These are phyloP conservation scores for Rhipidura dahli DNA, from an alignment of 2,113 vertebrate species.

Conservation along the genomic window DNA sequence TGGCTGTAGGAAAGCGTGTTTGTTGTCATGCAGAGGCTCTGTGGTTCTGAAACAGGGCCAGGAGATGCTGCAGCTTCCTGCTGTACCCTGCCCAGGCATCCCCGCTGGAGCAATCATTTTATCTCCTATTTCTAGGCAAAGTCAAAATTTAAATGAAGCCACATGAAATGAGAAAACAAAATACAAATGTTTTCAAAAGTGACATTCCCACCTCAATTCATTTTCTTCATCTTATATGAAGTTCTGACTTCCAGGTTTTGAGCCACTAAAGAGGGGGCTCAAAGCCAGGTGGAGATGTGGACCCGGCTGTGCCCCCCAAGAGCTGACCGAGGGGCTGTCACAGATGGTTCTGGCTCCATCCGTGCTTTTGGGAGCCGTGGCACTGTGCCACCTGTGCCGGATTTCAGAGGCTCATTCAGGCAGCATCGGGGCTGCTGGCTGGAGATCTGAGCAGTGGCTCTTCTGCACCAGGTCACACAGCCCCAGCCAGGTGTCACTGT, in stretches of 20 bases:
- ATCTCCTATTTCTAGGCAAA: not conserved
- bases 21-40: not conserved
- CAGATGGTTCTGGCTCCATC: not conserved
- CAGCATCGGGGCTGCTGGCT: not conserved
- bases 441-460: not conserved
- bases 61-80: not conserved
- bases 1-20: not conserved
- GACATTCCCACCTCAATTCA: not conserved
- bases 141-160: not conserved
- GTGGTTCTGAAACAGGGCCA: not conserved
- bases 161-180: not conserved
- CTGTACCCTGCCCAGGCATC: not conserved
- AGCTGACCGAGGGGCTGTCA: fast-evolving
- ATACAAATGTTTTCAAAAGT: not conserved
- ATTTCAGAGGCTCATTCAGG: not conserved
- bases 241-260: not conserved
- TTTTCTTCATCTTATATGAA: not conserved
- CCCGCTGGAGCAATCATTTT: fast-evolving
- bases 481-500: not conserved
- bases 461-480: not conserved
- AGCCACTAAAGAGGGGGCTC: not conserved
- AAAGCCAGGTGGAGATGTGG: not conserved
- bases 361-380: not conserved
- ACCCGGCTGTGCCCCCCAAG: fast-evolving
- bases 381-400: not conserved